Conservation (phyloP, 2,888 invertebrate species). For the Temnothorax unifasciatus region DNA sequence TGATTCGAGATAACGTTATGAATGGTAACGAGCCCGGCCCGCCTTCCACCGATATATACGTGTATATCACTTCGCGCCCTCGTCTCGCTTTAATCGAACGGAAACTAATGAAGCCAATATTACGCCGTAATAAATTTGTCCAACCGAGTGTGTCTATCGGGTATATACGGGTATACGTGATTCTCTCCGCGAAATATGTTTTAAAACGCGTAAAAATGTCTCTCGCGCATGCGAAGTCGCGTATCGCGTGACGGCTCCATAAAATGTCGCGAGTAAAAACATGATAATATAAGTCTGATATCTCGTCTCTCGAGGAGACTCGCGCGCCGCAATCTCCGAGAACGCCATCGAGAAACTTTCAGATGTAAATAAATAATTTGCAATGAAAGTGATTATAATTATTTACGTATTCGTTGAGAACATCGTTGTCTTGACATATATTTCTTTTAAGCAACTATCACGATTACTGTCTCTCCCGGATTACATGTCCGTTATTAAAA, state of each 20-base stretch:
- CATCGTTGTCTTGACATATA: not conserved
- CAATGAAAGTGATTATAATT: not conserved
- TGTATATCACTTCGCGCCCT: slow-evolving; percentile 51
- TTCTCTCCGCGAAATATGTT: slow-evolving; percentile 28
- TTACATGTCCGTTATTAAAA: slow-evolving; percentile 17
- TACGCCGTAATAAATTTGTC: slow-evolving; percentile 68
- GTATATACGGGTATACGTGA: slow-evolving; percentile 15
- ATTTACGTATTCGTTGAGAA: not conserved
- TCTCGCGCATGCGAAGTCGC: slow-evolving; percentile 24
- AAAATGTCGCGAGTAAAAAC: not conserved
- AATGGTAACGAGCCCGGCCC: slow-evolving; percentile 76
- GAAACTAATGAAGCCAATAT: slow-evolving; percentile 76
- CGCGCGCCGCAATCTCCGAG: not conserved
- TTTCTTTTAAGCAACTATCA: not conserved
- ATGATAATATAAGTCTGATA: slow-evolving; percentile 9
- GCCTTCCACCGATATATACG: slow-evolving; percentile 64
- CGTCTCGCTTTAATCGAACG: slow-evolving; percentile 74
- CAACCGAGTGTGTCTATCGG: slow-evolving; percentile 42
- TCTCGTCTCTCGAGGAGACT: slow-evolving; percentile 14
- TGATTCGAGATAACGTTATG: slow-evolving; percentile 78
- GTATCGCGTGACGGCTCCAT: slow-evolving; percentile 29
- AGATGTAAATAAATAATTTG: slow-evolving; percentile 2
- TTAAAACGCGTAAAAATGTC: slow-evolving; percentile 34
- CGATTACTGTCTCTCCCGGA: not conserved
- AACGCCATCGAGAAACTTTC: not conserved